Evolutionary conservation across 2,888 invertebrate genomes (phyloP).

Genomic region (Cheilosia vernalis): DNA sequence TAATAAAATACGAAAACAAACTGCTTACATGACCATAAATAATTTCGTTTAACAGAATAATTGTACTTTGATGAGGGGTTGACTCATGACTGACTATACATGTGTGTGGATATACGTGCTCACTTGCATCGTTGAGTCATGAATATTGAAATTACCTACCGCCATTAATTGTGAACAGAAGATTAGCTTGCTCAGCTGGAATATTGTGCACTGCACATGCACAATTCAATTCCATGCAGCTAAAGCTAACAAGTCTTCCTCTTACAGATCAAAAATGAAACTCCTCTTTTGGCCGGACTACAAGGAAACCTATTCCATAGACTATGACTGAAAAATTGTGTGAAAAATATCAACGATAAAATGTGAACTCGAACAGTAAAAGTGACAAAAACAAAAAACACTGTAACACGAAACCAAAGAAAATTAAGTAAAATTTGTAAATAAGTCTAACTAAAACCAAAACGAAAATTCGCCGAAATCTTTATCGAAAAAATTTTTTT

Average conservation of each 20-base stretch:
- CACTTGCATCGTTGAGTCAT: slow-evolving; percentile 63
- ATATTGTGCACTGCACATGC: slow-evolving; percentile 15
- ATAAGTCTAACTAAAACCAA: slow-evolving; percentile 56
- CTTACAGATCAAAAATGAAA: slow-evolving; percentile 73
- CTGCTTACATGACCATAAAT: slow-evolving; percentile 63
- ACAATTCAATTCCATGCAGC: slow-evolving; percentile 9
- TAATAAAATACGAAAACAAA: slow-evolving; percentile 26
- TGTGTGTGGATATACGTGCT: slow-evolving; percentile 41
- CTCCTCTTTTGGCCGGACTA: slow-evolving; percentile 68
- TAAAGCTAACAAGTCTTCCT: background rate
- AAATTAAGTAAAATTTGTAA: slow-evolving; percentile 50
- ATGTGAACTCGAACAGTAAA: slow-evolving; percentile 61
- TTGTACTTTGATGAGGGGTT: slow-evolving; percentile 60
- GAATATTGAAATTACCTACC: slow-evolving; percentile 56
- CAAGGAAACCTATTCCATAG: slow-evolving; percentile 70
- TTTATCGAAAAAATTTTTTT: slow-evolving; percentile 52
- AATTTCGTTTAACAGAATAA: slow-evolving; percentile 67
- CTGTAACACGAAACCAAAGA: slow-evolving; percentile 74
- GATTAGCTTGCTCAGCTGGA: slow-evolving; percentile 48
- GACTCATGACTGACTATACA: slow-evolving; percentile 48
- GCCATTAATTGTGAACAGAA: slow-evolving; percentile 66
- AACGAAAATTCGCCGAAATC: slow-evolving; percentile 48
- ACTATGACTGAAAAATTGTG: slow-evolving; percentile 46
- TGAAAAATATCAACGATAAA: slow-evolving; percentile 52
- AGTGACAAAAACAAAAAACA: slow-evolving; percentile 34